Evolutionary conservation across 2,888 invertebrate genomes (phyloP).

Genomic region (Catotricha subobsoleta): DNA sequence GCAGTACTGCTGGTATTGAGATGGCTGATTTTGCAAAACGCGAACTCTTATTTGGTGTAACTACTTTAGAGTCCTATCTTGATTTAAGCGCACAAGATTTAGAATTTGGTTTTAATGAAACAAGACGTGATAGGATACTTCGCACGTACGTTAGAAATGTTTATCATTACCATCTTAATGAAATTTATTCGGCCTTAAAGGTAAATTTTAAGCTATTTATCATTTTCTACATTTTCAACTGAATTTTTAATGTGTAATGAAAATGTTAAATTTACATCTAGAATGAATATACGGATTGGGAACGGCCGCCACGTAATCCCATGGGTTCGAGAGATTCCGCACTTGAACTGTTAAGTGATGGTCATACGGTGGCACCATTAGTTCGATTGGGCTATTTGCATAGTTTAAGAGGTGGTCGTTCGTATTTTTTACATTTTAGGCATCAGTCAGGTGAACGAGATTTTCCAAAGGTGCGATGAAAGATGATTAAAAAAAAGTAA

Average conservation of each 20-base stretch:
- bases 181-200: conserved; percentile 78
- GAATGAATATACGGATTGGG: conserved; percentile 96
- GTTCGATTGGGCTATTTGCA: conserved; percentile 65
- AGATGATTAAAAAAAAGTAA: not conserved
- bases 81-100: conserved; percentile 68
- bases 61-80: conserved; percentile 65
- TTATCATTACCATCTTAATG: conserved; percentile 86
- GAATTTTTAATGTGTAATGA: not conserved
- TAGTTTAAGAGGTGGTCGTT: conserved; percentile 57
- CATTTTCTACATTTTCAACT: not conserved
- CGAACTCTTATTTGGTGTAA: conserved; percentile 70
- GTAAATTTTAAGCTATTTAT: conserved; percentile 13
- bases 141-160: conserved; percentile 88
- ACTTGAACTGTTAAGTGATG: conserved; percentile 76
- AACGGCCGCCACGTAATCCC: conserved; percentile 69
- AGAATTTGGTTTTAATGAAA: conserved; percentile 83
- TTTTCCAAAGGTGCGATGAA: conserved; percentile 55
- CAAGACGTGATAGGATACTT: conserved; percentile 65
- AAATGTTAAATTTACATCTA: conserved; percentile 20
- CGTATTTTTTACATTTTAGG: conserved; percentile 75
- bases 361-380: conserved; percentile 73
- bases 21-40: conserved; percentile 65
- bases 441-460: conserved; percentile 70
- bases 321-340: conserved; percentile 71
- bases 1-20: conserved; percentile 51